Percentiles rank a stretch among this genome's conserved stretches.
These are phyloP conservation scores for Stegophylla sp. DNA, from an alignment of 2,888 invertebrate species.

Conservation along the genomic window DNA sequence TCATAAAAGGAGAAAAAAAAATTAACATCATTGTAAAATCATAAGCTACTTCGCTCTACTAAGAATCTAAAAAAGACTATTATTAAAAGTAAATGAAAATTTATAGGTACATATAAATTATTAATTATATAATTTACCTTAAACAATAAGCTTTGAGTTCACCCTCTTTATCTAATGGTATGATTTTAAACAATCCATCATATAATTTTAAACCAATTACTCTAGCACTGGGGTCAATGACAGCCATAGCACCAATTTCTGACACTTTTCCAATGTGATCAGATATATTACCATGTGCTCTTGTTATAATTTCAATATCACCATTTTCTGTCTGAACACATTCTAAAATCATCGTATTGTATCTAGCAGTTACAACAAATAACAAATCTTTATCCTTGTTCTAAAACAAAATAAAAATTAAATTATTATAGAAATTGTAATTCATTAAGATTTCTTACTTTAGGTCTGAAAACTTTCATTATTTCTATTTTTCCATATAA, in stretches of 20 bases:
- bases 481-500: slow-evolving; percentile 93
- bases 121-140: slow-evolving; percentile 64
- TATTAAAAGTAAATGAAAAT: no score
- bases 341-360: slow-evolving; percentile 97
- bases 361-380: slow-evolving; percentile 90
- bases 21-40: no score
- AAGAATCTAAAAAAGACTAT: no score
- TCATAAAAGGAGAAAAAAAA: no score
- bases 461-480: slow-evolving; percentile 91
- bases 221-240: slow-evolving; percentile 93
- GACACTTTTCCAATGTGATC: slow-evolving; percentile 94
- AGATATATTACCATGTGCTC: slow-evolving; percentile 94
- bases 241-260: slow-evolving; percentile 93
- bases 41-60: no score
- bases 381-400: slow-evolving; percentile 90
- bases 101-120: no score
- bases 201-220: slow-evolving; percentile 94
- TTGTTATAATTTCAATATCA: slow-evolving; percentile 87
- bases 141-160: slow-evolving; percentile 89
- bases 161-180: slow-evolving; percentile 90
- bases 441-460: slow-evolving; percentile 68
- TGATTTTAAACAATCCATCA: slow-evolving; percentile 96
- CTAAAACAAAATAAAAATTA: slow-evolving; percentile 66
- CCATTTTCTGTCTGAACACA: slow-evolving; percentile 79
- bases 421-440: slow-evolving; percentile 28